A percentile compares a stretch with the other conserved stretches of the same genome.
These are phyloP conservation scores for Hemicrepidius hirtus DNA, from an alignment of 2,888 invertebrate species.

Conservation along the genomic window DNA sequence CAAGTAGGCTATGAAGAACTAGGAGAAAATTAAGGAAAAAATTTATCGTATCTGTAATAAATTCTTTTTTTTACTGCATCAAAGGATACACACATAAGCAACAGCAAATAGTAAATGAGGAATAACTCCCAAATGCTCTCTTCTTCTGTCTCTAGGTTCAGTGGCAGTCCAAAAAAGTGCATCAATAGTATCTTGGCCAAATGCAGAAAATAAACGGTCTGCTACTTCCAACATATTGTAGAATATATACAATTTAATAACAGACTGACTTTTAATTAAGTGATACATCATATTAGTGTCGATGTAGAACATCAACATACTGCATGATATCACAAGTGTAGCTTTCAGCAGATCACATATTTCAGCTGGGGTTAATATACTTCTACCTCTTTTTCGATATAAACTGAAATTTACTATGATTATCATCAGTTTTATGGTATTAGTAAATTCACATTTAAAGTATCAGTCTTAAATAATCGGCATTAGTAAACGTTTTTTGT, in stretches of 20 bases:
- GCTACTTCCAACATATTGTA: slow-evolving; percentile 99
- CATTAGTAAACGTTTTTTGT: too few relatives aligned
- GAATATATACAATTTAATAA: slow-evolving; percentile 99
- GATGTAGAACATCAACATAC: slow-evolving; percentile 90
- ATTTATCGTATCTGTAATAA: slow-evolving; percentile 46
- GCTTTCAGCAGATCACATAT: slow-evolving; percentile 97
- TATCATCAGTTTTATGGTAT: neutral
- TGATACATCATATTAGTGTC: slow-evolving; percentile 99
- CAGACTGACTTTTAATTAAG: slow-evolving; percentile 96
- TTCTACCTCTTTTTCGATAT: slow-evolving; percentile 72
- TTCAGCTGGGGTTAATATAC: slow-evolving; percentile 88
- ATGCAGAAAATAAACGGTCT: slow-evolving; percentile 95
- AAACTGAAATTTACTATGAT: slow-evolving; percentile 57
- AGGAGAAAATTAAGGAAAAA: slow-evolving; percentile 62
- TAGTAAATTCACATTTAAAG: neutral
- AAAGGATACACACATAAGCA: slow-evolving; percentile 96
- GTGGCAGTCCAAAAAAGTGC: slow-evolving; percentile 99
- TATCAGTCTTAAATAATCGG: neutral
- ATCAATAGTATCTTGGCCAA: slow-evolving; percentile 98
- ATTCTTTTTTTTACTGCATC: neutral
- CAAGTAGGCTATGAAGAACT: slow-evolving; percentile 91
- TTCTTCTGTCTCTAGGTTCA: slow-evolving; percentile 89
- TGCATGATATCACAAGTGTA: slow-evolving; percentile 88
- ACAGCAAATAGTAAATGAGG: slow-evolving; percentile 95
- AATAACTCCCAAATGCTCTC: slow-evolving; percentile 89